Evolutionary conservation across 1,140 invertebrate species (phyloP).

Genomic region (Helicoverpa armigera): DNA sequence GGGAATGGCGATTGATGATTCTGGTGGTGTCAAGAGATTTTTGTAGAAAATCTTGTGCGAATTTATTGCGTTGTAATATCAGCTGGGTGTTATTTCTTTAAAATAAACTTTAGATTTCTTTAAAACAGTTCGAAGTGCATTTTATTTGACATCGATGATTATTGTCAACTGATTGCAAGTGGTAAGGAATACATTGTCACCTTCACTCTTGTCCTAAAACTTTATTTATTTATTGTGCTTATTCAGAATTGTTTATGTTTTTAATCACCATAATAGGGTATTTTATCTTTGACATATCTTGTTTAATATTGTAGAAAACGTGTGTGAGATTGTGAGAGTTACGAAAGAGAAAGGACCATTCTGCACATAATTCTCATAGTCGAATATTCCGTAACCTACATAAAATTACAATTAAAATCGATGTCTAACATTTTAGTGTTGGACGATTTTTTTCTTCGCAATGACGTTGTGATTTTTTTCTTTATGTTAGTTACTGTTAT

Average conservation of each 20-base stretch:
- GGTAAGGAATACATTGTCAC: constrained; percentile 60
- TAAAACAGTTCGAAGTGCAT: constrained; percentile 30
- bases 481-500: neutral
- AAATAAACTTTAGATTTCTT: constrained; percentile 9
- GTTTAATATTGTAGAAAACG: neutral
- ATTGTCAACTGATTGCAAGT: constrained; percentile 55
- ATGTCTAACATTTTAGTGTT: constrained; percentile 19
- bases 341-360: constrained; percentile 72
- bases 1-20: constrained; percentile 46
- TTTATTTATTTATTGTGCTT: constrained; percentile 59
- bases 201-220: constrained; percentile 62
- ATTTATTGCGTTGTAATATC: constrained; percentile 37
- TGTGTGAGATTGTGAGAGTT: constrained; percentile 8
- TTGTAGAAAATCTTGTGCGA: constrained; percentile 44
- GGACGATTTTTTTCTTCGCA: neutral
- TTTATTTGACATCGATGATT: constrained; percentile 53
- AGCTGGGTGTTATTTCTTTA: constrained; percentile 21
- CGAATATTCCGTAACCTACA: constrained; percentile 67
- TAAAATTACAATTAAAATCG: constrained; percentile 44
- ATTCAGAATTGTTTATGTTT: constrained; percentile 51
- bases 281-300: neutral
- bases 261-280: constrained; percentile 23
- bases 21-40: constrained; percentile 47
- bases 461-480: neutral
- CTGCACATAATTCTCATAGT: constrained; percentile 53